Evolutionary conservation across 2,888 invertebrate species (phyloP).

Genomic region (Capitulum mitella): DNA sequence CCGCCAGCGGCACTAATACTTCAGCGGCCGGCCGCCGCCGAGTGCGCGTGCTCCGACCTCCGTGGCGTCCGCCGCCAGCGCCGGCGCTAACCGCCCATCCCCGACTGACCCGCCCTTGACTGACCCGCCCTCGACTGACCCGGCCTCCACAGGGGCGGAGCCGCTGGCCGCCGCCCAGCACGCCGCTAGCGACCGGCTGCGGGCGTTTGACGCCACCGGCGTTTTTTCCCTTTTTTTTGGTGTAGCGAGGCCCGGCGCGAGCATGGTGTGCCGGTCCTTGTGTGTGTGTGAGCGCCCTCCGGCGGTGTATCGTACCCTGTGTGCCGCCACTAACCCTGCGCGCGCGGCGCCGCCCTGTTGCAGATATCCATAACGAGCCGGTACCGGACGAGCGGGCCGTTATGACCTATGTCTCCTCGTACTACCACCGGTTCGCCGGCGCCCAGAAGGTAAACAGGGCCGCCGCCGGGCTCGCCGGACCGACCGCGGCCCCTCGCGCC

Average conservation of each 20-base stretch:
- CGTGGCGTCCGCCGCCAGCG: background rate
- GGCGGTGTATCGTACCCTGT: too few species aligned
- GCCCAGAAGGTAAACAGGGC: constrained; percentile 85
- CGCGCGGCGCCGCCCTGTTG: background rate
- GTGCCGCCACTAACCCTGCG: constrained; percentile 23
- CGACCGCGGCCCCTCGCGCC: too few species aligned
- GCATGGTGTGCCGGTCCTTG: constrained; percentile 16
- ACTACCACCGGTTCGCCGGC: constrained; percentile 99
- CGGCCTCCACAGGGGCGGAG: too few species aligned
- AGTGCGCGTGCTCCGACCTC: too few species aligned
- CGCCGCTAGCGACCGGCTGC: background rate
- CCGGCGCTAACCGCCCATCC: too few species aligned
- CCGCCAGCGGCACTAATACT: constrained; percentile 7
- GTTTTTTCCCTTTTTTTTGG: background rate
- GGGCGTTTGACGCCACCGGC: background rate
- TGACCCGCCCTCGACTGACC: too few species aligned
- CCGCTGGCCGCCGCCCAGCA: too few species aligned
- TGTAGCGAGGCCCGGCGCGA: background rate
- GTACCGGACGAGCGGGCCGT: constrained; percentile 99
- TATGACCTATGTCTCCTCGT: constrained; percentile 99
- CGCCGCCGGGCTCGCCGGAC: background rate
- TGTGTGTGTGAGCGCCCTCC: too few species aligned
- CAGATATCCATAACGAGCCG: constrained; percentile 93
- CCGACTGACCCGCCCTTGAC: too few species aligned
- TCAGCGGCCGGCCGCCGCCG: constrained; percentile 27